phyloP scores from a whole-genome alignment of 2,113 vertebrate species.

The Anarhynchus alexandrinus region DNA sequence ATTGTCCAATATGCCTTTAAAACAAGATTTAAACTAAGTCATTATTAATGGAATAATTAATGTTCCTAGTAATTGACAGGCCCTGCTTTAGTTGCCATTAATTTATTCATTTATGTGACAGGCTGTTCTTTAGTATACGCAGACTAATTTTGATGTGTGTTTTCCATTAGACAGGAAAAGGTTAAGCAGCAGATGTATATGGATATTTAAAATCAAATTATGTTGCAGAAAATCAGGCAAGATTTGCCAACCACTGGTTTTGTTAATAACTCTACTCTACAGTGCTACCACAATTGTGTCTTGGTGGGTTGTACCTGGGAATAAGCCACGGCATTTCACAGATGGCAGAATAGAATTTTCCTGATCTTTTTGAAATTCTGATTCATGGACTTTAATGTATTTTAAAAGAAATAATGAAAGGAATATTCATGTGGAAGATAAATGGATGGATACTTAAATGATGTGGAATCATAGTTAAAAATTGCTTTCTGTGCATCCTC shows the following conservation, averaged over 20 bases:
- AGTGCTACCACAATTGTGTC: background rate
- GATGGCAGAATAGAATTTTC: background rate
- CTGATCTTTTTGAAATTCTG: background rate
- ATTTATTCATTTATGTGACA: conserved; percentile 14
- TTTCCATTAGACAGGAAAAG: background rate
- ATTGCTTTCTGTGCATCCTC: too few relatives aligned
- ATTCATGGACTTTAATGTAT: background rate
- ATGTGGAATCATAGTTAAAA: too few relatives aligned
- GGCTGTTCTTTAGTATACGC: background rate
- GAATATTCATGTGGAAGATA: background rate
- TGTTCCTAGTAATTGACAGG: conserved; percentile 53
- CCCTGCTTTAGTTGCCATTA: conserved; percentile 28
- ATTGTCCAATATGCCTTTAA: conserved; percentile 59
- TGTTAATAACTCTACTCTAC: background rate
- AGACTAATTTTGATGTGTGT: background rate
- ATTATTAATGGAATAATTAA: conserved; percentile 67
- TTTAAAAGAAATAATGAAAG: background rate
- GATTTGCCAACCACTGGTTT: background rate
- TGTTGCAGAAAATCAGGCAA: background rate
- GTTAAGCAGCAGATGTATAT: background rate
- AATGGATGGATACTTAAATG: too few relatives aligned
- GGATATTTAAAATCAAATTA: background rate
- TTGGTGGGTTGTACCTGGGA: background rate
- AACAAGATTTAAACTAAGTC: conserved; percentile 48
- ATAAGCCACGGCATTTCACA: background rate